Conservation (phyloP, 2,888 invertebrate genomes). For the Papilio protenor region DNA sequence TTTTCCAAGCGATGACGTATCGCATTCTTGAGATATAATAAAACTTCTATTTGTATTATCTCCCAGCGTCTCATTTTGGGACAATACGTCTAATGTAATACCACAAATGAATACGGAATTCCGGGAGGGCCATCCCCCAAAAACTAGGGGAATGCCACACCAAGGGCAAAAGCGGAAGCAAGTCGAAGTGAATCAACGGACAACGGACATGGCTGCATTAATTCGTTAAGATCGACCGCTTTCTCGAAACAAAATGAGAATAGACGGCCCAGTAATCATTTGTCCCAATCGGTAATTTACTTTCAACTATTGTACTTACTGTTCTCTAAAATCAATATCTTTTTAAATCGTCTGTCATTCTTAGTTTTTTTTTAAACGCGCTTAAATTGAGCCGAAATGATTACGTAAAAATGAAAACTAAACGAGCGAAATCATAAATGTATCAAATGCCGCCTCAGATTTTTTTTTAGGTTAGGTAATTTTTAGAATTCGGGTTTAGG, state of each 20-base stretch:
- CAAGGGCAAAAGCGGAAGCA: constrained; percentile 59
- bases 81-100: constrained; percentile 79
- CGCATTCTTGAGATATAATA: constrained; percentile 59
- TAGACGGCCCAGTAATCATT: constrained; percentile 63
- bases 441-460: neutral
- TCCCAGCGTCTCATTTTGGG: constrained; percentile 71
- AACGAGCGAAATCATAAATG: neutral
- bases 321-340: constrained; percentile 14
- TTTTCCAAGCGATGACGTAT: constrained; percentile 6
- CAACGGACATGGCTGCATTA: constrained; percentile 67
- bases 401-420: neutral
- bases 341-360: constrained; percentile 33
- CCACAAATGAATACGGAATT: constrained; percentile 79
- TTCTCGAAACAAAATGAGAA: constrained; percentile 67
- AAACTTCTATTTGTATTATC: constrained; percentile 55
- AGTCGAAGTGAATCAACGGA: constrained; percentile 61
- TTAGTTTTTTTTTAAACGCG: neutral
- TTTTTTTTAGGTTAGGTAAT: neutral
- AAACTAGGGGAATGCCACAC: constrained; percentile 56
- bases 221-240: constrained; percentile 66
- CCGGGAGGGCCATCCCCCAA: constrained; percentile 64
- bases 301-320: constrained; percentile 63
- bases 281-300: constrained; percentile 64
- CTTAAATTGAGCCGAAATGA: neutral
- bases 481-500: neutral